Evolutionary conservation across 1,140 invertebrate genomes (phyloP), one percentile per base, ranked within the genome.

Genomic region (Diorhabda sublineata): DNA sequence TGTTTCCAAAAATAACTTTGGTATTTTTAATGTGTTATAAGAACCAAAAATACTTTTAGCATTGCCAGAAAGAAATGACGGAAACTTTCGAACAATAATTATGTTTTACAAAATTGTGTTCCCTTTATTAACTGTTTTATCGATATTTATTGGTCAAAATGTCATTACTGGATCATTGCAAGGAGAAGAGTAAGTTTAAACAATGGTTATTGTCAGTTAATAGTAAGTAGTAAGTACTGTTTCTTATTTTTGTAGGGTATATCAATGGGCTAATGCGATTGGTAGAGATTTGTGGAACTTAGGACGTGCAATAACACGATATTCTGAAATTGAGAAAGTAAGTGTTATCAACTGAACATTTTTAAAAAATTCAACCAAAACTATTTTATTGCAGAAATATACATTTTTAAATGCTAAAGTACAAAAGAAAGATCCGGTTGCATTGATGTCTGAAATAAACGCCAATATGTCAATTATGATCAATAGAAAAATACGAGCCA

Each of bases 401-500:
- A 90, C 87, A 81, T 83, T 84, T 74, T 86, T 89, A 77, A 91
- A 92, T 81, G 89, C 89, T 0, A 84, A 86, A 72, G 90, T 94
- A 11, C 87, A 88, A 76, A 82, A 87, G 57, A 92, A 92, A 78
- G 88, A 93, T 81, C 90, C 91, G 26, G 86, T 87, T 61, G 85
- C 87, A 69, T 85, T 95, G 69, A 85, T 95, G 66, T 85, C 86
- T 61, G 88, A 89, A 44, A 92, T 93, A 58, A 86, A 90, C 42
- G 84, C 87, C 58, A 92, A 90, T 69, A 88, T 94, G 52, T 87
- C 88, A 61, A 86, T 86, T 9, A 92, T 94, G 90, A 83, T 94
- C 62, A 86, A 89, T 56, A 85, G 90, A 64, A 95, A 94, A 86
- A 92, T 92, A 83, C 91, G 93, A 71, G 92, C 92, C 42, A 88